These are phyloP conservation scores for Mesorhabditis belari DNA, from an alignment of 2,888 invertebrate genomes.

Conservation along the genomic window DNA sequence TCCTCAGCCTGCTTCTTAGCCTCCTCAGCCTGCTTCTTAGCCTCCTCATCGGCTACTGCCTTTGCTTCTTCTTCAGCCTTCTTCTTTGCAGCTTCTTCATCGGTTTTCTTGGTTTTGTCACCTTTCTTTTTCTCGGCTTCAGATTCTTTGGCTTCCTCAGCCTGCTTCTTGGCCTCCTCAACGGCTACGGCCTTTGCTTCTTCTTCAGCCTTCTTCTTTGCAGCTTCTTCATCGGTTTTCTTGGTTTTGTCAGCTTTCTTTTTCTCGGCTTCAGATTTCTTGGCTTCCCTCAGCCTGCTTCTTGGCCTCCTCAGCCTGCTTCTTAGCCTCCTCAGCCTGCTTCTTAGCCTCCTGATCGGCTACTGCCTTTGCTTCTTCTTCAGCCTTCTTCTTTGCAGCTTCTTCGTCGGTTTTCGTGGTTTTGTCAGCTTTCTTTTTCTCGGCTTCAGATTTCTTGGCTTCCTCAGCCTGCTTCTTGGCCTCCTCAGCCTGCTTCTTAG, in stretches of 20 bases:
- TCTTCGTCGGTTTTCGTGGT: background rate
- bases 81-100: no score
- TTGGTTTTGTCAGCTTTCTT: background rate
- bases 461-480: background rate
- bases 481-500: background rate
- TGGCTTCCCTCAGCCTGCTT: background rate
- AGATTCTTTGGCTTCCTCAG: background rate
- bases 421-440: background rate
- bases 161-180: background rate
- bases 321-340: background rate
- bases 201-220: background rate
- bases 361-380: background rate
- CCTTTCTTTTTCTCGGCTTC: background rate
- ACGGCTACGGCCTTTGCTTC: background rate
- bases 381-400: background rate
- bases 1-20: conserved; percentile 6
- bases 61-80: background rate
- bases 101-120: no score
- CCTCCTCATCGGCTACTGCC: background rate
- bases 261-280: background rate
- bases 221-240: no score
- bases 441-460: background rate
- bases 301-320: background rate
- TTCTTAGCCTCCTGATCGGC: background rate
- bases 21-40: conserved; percentile 1